A percentile compares a stretch with the other conserved stretches of the same genome.
phyloP scores from a whole-genome alignment of 2,113 vertebrate genomes.

The Sisor rabdophorus region DNA sequence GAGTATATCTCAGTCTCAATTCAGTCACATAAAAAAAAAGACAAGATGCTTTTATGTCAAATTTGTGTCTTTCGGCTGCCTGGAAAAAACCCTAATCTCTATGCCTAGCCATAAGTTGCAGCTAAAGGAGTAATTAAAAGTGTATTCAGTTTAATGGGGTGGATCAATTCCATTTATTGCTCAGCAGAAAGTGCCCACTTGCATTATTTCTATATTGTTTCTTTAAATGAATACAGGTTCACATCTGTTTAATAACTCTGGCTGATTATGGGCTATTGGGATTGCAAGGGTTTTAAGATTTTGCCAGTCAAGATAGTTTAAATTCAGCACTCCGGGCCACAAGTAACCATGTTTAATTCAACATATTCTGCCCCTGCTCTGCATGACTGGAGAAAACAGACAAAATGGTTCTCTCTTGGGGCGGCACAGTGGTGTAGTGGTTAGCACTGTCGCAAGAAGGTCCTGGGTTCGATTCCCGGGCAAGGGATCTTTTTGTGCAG shows the following conservation, averaged over 20 bases:
- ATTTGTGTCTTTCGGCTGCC: neutral
- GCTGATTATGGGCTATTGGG: neutral
- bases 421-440: too few relatives aligned
- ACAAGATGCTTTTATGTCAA: neutral
- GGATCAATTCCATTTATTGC: neutral
- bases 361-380: neutral
- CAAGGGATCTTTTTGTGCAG: too few relatives aligned
- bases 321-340: conserved; percentile 18
- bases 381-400: conserved; percentile 28
- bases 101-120: neutral
- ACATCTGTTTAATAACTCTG: neutral
- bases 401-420: conserved; percentile 18
- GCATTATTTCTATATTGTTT: neutral
- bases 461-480: too few relatives aligned
- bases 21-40: conserved; percentile 1
- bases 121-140: neutral
- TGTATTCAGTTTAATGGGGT: neutral
- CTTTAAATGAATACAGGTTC: neutral
- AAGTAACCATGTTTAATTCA: conserved; percentile 32
- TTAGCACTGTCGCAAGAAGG: too few relatives aligned
- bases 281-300: conserved; percentile 4
- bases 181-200: neutral
- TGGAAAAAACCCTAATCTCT: neutral
- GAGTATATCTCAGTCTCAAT: conserved; percentile 8
- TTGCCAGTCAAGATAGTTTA: conserved; percentile 20